A percentile compares a stretch with the other conserved stretches of the same genome.
Conservation (phyloP, 2,888 invertebrate genomes). For the Creontiades dilutus region DNA sequence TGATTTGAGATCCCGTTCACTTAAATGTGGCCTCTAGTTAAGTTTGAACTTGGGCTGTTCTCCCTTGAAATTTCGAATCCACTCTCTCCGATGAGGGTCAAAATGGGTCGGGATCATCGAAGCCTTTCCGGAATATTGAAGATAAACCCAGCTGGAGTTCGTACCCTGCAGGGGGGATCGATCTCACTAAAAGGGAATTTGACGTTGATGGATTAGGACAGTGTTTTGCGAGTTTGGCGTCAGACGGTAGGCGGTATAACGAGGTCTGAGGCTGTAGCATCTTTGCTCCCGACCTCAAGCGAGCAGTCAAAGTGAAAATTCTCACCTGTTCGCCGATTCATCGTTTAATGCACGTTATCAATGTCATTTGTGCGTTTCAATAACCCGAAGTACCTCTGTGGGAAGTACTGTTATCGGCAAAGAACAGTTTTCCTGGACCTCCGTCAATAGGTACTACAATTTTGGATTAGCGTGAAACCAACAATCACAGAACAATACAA, state of each 20-base stretch:
- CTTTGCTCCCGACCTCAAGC: background rate
- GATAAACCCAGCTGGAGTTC: background rate
- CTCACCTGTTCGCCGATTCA: background rate
- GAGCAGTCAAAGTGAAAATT: slow-evolving; percentile 10
- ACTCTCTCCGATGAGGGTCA: background rate
- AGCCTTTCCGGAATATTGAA: slow-evolving; percentile 2
- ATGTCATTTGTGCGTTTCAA: too few relatives aligned
- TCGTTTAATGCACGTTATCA: too few relatives aligned
- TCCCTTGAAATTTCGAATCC: background rate
- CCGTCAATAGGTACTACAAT: too few relatives aligned
- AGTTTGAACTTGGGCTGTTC: too few relatives aligned
- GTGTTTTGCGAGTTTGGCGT: slow-evolving; percentile 24
- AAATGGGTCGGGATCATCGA: slow-evolving; percentile 8
- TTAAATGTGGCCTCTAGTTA: too few relatives aligned
- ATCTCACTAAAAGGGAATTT: slow-evolving; percentile 39
- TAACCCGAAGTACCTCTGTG: too few relatives aligned
- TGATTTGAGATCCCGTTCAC: too few relatives aligned
- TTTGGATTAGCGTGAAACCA: too few relatives aligned
- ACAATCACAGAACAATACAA: too few relatives aligned
- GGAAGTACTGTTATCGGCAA: too few relatives aligned
- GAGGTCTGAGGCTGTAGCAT: background rate
- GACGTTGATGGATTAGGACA: slow-evolving; percentile 48
- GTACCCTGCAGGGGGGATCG: background rate
- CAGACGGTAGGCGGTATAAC: background rate
- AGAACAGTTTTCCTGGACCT: too few relatives aligned